Evolutionary conservation across 1,140 invertebrate species (phyloP).

Genomic region (Melipona quadrifasciata): DNA sequence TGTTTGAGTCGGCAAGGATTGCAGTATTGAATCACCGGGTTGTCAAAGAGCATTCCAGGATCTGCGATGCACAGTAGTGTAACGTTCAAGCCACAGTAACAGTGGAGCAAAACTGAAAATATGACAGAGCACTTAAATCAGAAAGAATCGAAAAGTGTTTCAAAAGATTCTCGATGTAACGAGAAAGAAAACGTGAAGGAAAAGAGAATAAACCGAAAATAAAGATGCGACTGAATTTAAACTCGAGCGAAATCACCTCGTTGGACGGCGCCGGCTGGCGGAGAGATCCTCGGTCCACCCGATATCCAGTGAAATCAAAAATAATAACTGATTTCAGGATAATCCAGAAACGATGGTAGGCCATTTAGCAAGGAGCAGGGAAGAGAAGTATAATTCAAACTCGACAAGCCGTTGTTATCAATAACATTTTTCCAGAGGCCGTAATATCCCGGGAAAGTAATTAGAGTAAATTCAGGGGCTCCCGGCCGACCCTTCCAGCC

Average conservation of each 20-base stretch:
- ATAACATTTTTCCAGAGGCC: slow-evolving; percentile 75
- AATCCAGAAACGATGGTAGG: slow-evolving; percentile 36
- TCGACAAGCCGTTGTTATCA: slow-evolving; percentile 73
- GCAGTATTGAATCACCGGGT: no score
- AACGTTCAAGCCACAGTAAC: no score
- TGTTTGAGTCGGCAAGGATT: no score
- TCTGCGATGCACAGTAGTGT: no score
- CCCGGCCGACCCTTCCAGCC: slow-evolving; percentile 72
- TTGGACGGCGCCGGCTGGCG: not conserved
- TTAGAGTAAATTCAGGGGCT: slow-evolving; percentile 78
- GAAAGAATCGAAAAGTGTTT: no score
- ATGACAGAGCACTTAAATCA: no score
- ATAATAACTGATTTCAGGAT: slow-evolving; percentile 59
- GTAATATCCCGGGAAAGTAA: slow-evolving; percentile 75
- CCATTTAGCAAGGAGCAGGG: not conserved
- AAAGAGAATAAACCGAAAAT: not conserved
- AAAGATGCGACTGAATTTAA: not conserved
- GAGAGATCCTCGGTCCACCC: slow-evolving; percentile 8
- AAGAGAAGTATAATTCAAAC: slow-evolving; percentile 52
- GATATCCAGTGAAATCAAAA: slow-evolving; percentile 46
- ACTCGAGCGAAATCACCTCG: not conserved
- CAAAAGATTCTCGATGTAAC: no score
- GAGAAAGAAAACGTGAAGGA: not conserved
- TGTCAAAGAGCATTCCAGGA: no score
- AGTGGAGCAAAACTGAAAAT: no score